A percentile compares a stretch with the other conserved stretches of the same genome.
Evolutionary conservation across 2,888 invertebrate genomes (phyloP).

Genomic region (Aphelenchoides bicaudatus): DNA sequence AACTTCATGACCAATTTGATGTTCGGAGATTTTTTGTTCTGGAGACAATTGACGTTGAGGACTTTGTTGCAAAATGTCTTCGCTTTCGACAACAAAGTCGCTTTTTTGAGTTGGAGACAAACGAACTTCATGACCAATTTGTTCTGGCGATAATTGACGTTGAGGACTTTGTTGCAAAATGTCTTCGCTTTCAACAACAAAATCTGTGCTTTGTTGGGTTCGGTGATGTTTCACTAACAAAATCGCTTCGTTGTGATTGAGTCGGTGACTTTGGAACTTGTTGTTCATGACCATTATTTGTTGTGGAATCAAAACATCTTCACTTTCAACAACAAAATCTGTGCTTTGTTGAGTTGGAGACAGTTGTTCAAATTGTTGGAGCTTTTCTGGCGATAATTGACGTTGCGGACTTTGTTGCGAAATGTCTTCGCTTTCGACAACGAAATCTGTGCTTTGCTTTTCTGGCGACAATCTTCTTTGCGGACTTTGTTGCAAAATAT

Average conservation of each 20-base stretch:
- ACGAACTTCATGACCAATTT: no score
- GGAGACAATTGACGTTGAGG: no score
- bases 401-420: no score
- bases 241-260: neutral
- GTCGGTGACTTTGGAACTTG: neutral
- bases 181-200: constrained; percentile 11
- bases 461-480: no score
- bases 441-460: neutral
- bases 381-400: neutral
- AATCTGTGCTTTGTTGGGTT: neutral
- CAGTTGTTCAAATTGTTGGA: neutral
- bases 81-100: constrained; percentile 11
- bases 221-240: no score
- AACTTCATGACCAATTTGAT: neutral
- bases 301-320: no score
- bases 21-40: neutral
- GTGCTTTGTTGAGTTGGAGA: no score
- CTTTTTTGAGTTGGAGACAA: neutral
- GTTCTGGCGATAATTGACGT: no score
- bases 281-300: neutral
- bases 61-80: neutral
- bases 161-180: constrained; percentile 16
- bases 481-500: no score
- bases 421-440: constrained; percentile 10
- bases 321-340: neutral